Base-by-base conservation (phyloP, 1,140 invertebrate genomes). In the Cotesia typhae region DNA sequence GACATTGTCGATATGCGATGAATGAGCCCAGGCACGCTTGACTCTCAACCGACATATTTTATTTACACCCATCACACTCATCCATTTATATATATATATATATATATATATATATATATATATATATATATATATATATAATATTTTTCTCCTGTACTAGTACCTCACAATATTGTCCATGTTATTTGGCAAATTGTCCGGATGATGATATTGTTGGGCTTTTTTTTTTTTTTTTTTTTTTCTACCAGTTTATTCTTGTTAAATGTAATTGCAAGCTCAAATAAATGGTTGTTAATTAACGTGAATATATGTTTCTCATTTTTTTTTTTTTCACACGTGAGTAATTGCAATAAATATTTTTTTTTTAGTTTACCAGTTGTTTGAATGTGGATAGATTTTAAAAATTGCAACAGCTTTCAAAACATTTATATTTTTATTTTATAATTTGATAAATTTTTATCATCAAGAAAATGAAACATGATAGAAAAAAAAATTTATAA, bases 1-100 rank as follows among this genome's bases (percentile, higher is more conserved):
- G 82, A 83, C 84, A 82, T 82, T 80, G 80, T 83, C 84, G 85
- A 87, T 85, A 86, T 86, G 84, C 85, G 82, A 87, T 79, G 85
- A 86, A 87, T 87, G 85, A 85, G 80, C 78, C 74, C 73, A 73
- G 79, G 79, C 79, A 83, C 79, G 82, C 82, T 74, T 76, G 79
- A 82, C 84, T 80, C 77, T 82, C 78, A 68, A 71, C 75, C 77
- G 78, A 72, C 75, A 63, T 53, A 60, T 61, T 70, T 74, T 63
- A 55, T 72, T 61, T 72, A 53, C 66, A 28, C n/a, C 51, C 53
- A 51, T 59, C 61, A 10, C 61, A 10, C 35, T 57, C 7, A 20
- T 52, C 51, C 63, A 52, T 55, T 67, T 17, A 51, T 35, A 67
- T 55, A 37, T 51, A 20, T 67, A 53, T 67, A 47, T 57, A 38